Evolutionary conservation across 2,113 vertebrate genomes (phyloP), one percentile per base, ranked within the genome.

Genomic region (Otolemur garnettii): DNA sequence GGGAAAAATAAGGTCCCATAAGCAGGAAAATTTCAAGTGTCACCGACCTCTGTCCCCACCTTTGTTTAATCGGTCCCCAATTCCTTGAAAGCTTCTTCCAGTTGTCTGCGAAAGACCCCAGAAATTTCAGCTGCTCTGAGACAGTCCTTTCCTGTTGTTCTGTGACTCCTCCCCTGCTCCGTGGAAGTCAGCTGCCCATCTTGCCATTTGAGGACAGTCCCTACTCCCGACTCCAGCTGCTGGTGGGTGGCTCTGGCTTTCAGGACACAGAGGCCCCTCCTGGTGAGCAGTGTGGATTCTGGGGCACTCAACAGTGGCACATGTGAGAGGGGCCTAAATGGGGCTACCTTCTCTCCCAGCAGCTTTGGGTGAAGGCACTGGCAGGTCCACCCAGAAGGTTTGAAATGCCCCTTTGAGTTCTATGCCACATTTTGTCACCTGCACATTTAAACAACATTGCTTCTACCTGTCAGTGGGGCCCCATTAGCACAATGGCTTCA

Each of bases 41-140:
- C 50, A 87, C 24, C 2, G 14, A 79, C 7, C 7, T 35, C 21
- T 89, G 17, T 26, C 21, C 12, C 64, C n/a, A 84, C 9, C 33
- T 72, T 5, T 87, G 59, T 84, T 93, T 50, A 50, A 57, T 3
- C 87, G 7, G 30, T 53, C 50, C 22, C 71, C 21, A 79, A 7
- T 10, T 21, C 19, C 5, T 93, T 91, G 80, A 96, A 90, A 38
- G 1, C 94, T 94, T 96, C 62, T 45, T 84, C 64, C n/a, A 42
- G 24, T 78, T 82, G 33, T 66, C 57, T 93, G 68, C 62, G 81
- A 38, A 84, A 87, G 74, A 84, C 12, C 7, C 28, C 12, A 60
- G 13, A 7, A 78, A 71, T 83, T 84, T 81, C 22, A 62, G 2
- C 3, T 81, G 18, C 33, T 92, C 71, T 59, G 21, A 77, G 81